Evolutionary conservation across 2,113 vertebrate genomes (phyloP).

Genomic region (Protobothrops mucrosquamatus): DNA sequence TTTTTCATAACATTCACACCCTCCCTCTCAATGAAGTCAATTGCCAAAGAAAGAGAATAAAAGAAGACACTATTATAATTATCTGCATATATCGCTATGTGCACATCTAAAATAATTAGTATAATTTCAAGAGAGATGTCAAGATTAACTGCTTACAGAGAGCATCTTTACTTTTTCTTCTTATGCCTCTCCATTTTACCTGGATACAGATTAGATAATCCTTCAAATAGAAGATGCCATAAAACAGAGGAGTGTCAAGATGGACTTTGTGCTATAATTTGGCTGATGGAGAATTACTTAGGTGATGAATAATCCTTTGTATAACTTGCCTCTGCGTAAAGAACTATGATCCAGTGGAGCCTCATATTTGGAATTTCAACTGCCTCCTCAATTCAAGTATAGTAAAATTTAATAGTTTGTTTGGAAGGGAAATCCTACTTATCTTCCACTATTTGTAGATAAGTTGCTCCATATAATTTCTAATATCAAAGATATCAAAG

Average conservation of each 20-base stretch:
- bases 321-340: background rate
- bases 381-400: background rate
- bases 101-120: background rate
- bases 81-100: background rate
- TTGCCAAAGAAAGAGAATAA: background rate
- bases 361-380: background rate
- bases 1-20: background rate
- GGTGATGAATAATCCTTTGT: background rate
- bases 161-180: background rate
- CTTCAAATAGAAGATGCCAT: background rate
- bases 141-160: background rate
- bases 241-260: background rate
- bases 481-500: background rate
- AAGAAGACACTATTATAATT: background rate
- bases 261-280: background rate
- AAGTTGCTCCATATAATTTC: background rate
- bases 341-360: background rate
- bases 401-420: background rate
- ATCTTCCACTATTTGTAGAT: background rate
- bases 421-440: background rate
- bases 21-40: background rate
- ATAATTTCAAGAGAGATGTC: background rate
- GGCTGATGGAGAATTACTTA: background rate
- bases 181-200: background rate
- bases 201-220: background rate